Evolutionary conservation across 2,888 invertebrate species (phyloP), one percentile per base, ranked within the genome.

Genomic region (Ormyrus thymus): DNA sequence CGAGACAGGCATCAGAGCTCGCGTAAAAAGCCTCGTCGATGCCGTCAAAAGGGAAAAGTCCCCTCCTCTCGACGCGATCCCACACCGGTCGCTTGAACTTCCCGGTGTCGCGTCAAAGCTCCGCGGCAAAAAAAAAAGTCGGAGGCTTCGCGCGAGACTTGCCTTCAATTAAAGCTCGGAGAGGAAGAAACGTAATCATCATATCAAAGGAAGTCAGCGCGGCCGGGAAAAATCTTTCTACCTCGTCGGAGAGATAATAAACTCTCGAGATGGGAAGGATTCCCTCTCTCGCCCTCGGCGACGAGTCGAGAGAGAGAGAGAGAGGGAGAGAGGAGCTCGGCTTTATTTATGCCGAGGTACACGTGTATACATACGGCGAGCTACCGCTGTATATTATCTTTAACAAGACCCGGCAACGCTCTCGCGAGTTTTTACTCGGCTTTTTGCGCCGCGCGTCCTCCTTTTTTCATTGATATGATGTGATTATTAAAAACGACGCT

Each of bases 321-420:
- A 13, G n/a, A n/a, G n/a, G n/a, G 51, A 66, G n/a, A n/a, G n/a
- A 10, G 45, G n/a, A 6, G 11, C 11, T 46, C 46, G 13, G 43
- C 46, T 70, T 72, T 64, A 73, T 73, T 73, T 73, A 73, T 73
- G 62, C 61, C 3, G 48, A 15, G 59, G 9, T 68, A 55, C 70
- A 53, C 53, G 61, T 46, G 46, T 56, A 9, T 29, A 29, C 55
- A 6, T 29, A 29, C 29, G 48, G 11, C 62, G 64, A 11, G 13
- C 55, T 64, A 72, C 72, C 11, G 64, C 65, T 58, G 58, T 74
- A 74, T 74, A 65, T 74, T 74, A 74, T 65, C 43, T 74, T 58
- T 74, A 74, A 74, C 73, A 50, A 74, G 65, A 15, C 53, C 29
- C 61, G 15, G 46, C n/a, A 11, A n/a, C 46, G 65, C 13, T 5